phyloP scores from a whole-genome alignment of 2,888 invertebrate species.

The Pheosia gnoma region DNA sequence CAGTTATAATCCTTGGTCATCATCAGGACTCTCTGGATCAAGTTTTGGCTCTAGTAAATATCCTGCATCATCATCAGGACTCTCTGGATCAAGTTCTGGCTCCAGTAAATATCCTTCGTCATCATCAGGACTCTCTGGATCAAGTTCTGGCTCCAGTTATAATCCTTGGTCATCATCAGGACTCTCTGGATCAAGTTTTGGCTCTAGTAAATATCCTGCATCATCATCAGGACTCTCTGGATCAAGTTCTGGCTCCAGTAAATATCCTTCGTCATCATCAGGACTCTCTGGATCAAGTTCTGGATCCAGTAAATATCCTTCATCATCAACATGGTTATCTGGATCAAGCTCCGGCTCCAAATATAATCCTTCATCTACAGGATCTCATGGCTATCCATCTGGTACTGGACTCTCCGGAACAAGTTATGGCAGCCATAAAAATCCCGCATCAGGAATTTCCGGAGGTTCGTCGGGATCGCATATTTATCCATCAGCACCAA shows the following conservation, averaged over 20 bases:
- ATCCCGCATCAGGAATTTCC: slow-evolving; percentile 30
- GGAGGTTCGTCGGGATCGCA: slow-evolving; percentile 16
- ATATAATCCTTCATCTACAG: slow-evolving; percentile 28
- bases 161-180: slow-evolving; percentile 14
- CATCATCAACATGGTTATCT: neutral
- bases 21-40: slow-evolving; percentile 8
- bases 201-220: slow-evolving; percentile 20
- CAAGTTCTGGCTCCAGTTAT: slow-evolving; percentile 13
- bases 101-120: slow-evolving; percentile 15
- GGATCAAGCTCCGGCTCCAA: slow-evolving; percentile 18
- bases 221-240: slow-evolving; percentile 36
- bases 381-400: slow-evolving; percentile 3
- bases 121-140: slow-evolving; percentile 17
- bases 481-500: slow-evolving; percentile 8
- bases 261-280: slow-evolving; percentile 8
- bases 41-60: slow-evolving; percentile 20
- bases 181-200: slow-evolving; percentile 16
- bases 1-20: slow-evolving; percentile 15
- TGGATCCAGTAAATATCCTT: slow-evolving; percentile 13
- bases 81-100: too few relatives aligned
- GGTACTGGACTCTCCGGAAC: slow-evolving; percentile 29
- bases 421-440: slow-evolving; percentile 12
- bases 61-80: too few relatives aligned
- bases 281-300: slow-evolving; percentile 6
- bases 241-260: slow-evolving; percentile 11